Base-by-base conservation (phyloP, 2,113 vertebrate species). In the Scalopus aquaticus region DNA sequence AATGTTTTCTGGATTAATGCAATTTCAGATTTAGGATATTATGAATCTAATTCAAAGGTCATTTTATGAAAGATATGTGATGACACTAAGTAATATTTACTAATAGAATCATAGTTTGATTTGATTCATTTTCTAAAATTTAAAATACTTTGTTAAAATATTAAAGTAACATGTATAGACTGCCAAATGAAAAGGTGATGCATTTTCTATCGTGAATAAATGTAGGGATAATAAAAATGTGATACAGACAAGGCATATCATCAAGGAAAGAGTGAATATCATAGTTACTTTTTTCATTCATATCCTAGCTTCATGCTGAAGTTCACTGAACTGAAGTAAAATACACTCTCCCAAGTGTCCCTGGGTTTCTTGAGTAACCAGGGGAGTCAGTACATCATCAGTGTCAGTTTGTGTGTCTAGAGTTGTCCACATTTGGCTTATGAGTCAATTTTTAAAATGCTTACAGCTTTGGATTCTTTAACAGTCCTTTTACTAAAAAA, bases 391-490 rank as follows among this genome's bases (percentile, higher is more conserved):
- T 19, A 11, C 35, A 51, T 73, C 39, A 73, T n/a, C 1, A 1
- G 2, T 16, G 54, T 46, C 16, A 19, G 24, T 69, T 70, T 88
- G 9, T 69, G 15, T n/a, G 28, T 46, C 0, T 9, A 32, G 51
- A 69, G 16, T 62, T 37, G 49, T 26, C 44, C 26, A 49, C 12
- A 28, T 13, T 37, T 82, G 62, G 74, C 73, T 85, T 74, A 51
- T 15, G 73, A 67, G 56, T 70, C n/a, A 69, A 46, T 91, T 83
- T 95, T 93, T 74, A 51, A 85, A 85, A 58, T 69, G 65, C 26
- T 54, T 80, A 15, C 28, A 28, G 19, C 44, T 86, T 89, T 90
- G 73, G 20, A 13, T 88, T 72, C 44, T 70, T 82, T 88, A 82
- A 54, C 1, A 19, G 6, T 26, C 2, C 19, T 74, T 93, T 79